Percentiles rank a stretch among this genome's conserved stretches.
Evolutionary conservation across 2,113 vertebrate genomes (phyloP).

Genomic region (Melanerpes aurifrons): DNA sequence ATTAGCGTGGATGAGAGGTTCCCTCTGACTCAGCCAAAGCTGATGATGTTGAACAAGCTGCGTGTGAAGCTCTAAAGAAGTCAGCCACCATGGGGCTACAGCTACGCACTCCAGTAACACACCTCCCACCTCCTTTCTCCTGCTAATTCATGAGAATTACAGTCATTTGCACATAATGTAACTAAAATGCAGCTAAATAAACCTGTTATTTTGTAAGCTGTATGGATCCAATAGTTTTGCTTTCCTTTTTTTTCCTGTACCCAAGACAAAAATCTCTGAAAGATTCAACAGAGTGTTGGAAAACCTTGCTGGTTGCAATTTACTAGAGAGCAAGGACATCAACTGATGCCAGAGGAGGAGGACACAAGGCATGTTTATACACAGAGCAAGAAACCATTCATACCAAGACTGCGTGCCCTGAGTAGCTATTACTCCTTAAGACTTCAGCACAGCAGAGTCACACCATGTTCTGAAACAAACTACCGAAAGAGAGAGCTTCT

Average conservation of each 20-base stretch:
- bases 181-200: not conserved
- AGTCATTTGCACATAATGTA: not conserved
- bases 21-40: constrained; percentile 43
- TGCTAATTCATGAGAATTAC: not conserved
- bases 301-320: not conserved
- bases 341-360: not conserved
- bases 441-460: not conserved
- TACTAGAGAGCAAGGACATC: not conserved
- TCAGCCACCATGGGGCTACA: not conserved
- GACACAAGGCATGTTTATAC: not conserved
- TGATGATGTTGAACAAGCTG: constrained; percentile 11
- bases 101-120: not conserved
- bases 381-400: not conserved
- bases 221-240: not conserved
- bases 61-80: not conserved
- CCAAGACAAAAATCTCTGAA: not conserved
- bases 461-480: not conserved
- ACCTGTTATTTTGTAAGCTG: not conserved
- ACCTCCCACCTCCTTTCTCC: not conserved
- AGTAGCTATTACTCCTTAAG: not conserved
- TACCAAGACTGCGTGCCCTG: not conserved
- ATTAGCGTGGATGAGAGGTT: not conserved
- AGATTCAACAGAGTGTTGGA: not conserved
- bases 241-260: not conserved
- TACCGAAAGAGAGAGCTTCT: not conserved